phyloP scores from a whole-genome alignment of 1,140 invertebrate genomes.

The Drosophila obscura region DNA sequence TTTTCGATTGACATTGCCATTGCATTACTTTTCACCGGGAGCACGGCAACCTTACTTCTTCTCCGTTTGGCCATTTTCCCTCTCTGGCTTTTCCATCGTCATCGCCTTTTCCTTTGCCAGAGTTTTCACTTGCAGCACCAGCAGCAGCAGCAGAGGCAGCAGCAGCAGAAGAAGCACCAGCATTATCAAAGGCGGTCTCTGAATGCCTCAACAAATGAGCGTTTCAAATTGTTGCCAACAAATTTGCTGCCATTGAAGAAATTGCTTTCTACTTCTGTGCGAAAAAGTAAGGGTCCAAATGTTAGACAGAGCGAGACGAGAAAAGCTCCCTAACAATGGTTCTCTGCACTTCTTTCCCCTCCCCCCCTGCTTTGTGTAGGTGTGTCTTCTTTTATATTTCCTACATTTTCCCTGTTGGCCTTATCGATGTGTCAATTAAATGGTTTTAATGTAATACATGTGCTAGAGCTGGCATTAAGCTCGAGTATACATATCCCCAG shows the following conservation, averaged over 20 bases:
- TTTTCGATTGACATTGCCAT: constrained; percentile 52
- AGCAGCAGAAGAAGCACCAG: not conserved
- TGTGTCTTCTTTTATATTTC: constrained; percentile 24
- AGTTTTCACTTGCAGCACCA: constrained; percentile 25
- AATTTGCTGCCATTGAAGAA: constrained; percentile 76
- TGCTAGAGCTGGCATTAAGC: constrained; percentile 55
- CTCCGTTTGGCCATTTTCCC: constrained; percentile 14
- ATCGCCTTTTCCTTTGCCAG: constrained; percentile 26
- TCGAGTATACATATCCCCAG: constrained; percentile 39
- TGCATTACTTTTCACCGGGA: constrained; percentile 66
- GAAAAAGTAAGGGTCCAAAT: constrained; percentile 7
- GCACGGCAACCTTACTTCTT: constrained; percentile 50
- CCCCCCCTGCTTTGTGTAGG: constrained; percentile 5
- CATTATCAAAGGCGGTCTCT: constrained; percentile 63
- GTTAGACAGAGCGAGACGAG: constrained; percentile 24
- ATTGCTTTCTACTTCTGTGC: constrained; percentile 48
- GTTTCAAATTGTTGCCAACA: constrained; percentile 79
- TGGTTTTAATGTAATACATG: constrained; percentile 70
- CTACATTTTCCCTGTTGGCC: constrained; percentile 10
- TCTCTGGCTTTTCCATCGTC: constrained; percentile 26
- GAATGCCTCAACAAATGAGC: constrained; percentile 71
- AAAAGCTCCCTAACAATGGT: constrained; percentile 27
- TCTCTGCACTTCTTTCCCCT: not conserved
- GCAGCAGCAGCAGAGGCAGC: constrained; percentile 1
- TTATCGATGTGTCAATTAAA: constrained; percentile 77